A percentile compares a stretch with the other conserved stretches of the same genome.
These are phyloP conservation scores for Melanotaenia duboulayi DNA, from an alignment of 2,113 vertebrate species.

Conservation along the genomic window DNA sequence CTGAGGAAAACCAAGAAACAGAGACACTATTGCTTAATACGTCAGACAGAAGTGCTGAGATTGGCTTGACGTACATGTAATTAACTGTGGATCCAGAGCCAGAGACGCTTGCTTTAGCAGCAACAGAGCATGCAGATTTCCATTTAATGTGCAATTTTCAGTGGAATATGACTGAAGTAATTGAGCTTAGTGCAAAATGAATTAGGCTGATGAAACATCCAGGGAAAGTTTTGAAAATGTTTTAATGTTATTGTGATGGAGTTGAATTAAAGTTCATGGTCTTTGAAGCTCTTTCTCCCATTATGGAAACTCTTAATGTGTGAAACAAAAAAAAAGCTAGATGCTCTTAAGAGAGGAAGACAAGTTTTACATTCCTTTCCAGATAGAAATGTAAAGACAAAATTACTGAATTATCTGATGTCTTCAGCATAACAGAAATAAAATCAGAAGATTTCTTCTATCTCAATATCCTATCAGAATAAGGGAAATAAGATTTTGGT, in stretches of 20 bases:
- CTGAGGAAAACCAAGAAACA: constrained; percentile 50
- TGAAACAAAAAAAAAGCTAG: neutral
- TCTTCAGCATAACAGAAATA: neutral
- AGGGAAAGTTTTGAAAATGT: constrained; percentile 52
- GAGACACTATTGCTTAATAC: constrained; percentile 51
- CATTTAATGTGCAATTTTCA: constrained; percentile 59
- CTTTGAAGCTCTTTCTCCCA: constrained; percentile 17
- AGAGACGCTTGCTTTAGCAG: constrained; percentile 29
- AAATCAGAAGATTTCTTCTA: neutral
- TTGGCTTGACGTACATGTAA: constrained; percentile 44
- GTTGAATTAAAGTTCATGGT: constrained; percentile 22
- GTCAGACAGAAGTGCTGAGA: constrained; percentile 60
- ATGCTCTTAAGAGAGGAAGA: neutral
- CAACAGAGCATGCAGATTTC: constrained; percentile 52
- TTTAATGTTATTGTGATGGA: constrained; percentile 52
- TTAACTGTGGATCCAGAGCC: constrained; percentile 53
- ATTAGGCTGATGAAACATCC: constrained; percentile 59
- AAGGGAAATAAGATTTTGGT: neutral
- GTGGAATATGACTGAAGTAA: constrained; percentile 61
- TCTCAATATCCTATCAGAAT: neutral
- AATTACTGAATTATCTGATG: neutral
- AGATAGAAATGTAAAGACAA: neutral
- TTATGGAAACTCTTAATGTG: neutral
- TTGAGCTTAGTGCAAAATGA: constrained; percentile 59
- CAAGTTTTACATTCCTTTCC: neutral